Evolutionary conservation across 2,113 vertebrate species (phyloP).

Genomic region (Syngnathus scovelli): DNA sequence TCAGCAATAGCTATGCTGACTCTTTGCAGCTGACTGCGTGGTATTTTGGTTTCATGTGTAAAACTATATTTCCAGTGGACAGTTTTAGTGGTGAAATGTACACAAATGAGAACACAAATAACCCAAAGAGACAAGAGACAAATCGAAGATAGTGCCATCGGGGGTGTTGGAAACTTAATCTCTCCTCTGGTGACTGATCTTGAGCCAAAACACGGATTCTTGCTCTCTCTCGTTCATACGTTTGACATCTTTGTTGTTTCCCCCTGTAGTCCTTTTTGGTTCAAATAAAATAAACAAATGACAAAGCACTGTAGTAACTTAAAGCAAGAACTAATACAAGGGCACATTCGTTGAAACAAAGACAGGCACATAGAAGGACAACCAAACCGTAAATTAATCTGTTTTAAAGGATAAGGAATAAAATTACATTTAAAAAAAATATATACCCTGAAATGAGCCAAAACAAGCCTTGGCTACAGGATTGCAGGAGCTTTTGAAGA

Average conservation of each 20-base stretch:
- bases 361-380: background rate
- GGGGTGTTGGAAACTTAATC: conserved; percentile 64
- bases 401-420: background rate
- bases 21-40: conserved; percentile 9
- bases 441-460: conserved; percentile 17
- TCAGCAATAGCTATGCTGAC: conserved; percentile 17
- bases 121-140: conserved; percentile 23
- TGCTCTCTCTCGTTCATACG: conserved; percentile 48
- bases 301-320: background rate
- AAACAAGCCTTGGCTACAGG: conserved; percentile 26
- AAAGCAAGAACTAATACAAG: background rate
- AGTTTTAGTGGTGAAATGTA: background rate
- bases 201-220: conserved; percentile 57
- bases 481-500: conserved; percentile 52
- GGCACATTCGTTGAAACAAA: background rate
- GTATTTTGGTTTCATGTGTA: background rate
- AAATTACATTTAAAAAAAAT: conserved; percentile 7
- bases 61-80: background rate
- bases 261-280: conserved; percentile 11
- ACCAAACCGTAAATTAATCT: background rate
- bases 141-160: conserved; percentile 50
- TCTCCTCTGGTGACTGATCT: conserved; percentile 59
- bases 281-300: background rate
- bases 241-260: conserved; percentile 48
- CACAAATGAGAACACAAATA: conserved; percentile 22